Evolutionary conservation across 2,797 vertebrate species (phyloP).

Genomic region (Rhinophrynus dorsalis): DNA sequence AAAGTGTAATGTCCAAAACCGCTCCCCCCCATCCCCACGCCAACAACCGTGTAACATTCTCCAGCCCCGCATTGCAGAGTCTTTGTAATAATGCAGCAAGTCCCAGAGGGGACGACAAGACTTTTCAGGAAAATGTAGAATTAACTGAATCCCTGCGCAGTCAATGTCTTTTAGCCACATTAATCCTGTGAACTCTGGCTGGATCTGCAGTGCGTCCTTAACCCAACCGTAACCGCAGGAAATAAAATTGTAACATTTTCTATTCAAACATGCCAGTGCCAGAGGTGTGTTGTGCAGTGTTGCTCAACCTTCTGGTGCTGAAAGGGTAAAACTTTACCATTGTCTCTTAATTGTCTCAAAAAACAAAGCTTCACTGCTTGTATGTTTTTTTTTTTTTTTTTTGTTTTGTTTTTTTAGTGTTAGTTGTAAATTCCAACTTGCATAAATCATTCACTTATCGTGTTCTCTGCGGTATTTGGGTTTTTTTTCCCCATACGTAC

Average conservation of each 20-base stretch:
- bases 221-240: not conserved
- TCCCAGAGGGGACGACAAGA: not conserved
- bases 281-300: not conserved
- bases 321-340: slow-evolving; percentile 35
- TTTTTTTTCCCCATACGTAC: not conserved
- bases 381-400: not conserved
- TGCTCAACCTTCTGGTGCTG: not conserved
- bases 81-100: not conserved
- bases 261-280: not conserved
- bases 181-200: slow-evolving; percentile 21
- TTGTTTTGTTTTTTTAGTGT: slow-evolving; percentile 7
- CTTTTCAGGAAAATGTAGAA: not conserved
- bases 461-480: slow-evolving; percentile 25
- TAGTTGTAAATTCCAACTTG: slow-evolving; percentile 20
- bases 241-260: not conserved
- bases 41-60: not conserved
- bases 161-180: not conserved
- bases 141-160: not conserved
- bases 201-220: slow-evolving; percentile 17
- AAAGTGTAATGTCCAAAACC: not conserved
- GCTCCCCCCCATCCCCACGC: not conserved
- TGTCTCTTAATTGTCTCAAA: too few species aligned
- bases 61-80: not conserved
- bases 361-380: slow-evolving; percentile 24
- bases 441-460: slow-evolving; percentile 1